Evolutionary conservation across 2,888 invertebrate genomes (phyloP).

Genomic region (Chirona hameri): DNA sequence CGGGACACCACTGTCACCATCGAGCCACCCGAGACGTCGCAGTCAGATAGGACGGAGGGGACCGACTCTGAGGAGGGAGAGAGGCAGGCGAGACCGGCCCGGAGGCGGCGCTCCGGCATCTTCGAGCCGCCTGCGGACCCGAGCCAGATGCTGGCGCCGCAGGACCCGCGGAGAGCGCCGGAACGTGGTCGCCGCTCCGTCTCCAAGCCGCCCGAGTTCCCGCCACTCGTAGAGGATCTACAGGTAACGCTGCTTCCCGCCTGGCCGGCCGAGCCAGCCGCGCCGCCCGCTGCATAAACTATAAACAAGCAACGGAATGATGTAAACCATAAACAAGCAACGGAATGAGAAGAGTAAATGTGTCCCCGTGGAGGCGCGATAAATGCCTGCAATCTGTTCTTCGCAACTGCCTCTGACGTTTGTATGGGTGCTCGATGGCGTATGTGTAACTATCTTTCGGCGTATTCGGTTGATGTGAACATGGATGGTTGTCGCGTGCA

Average conservation of each 20-base stretch:
- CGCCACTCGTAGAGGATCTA: background rate
- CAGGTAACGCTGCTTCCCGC: background rate
- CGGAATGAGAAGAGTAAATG: too few relatives aligned
- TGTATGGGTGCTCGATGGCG: too few relatives aligned
- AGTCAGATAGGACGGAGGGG: background rate
- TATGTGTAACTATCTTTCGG: too few relatives aligned
- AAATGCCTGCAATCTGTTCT: too few relatives aligned
- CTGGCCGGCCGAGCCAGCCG: background rate
- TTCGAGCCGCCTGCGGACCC: background rate
- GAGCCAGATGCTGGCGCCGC: background rate
- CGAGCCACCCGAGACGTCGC: background rate
- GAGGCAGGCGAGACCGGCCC: background rate
- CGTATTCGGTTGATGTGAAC: too few relatives aligned
- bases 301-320: too few relatives aligned
- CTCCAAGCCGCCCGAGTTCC: conserved; percentile 14
- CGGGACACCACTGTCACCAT: background rate
- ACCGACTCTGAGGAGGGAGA: background rate
- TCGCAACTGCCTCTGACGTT: too few relatives aligned
- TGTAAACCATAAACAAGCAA: too few relatives aligned
- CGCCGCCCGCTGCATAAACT: too few relatives aligned
- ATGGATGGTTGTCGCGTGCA: too few relatives aligned
- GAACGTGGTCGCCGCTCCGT: conserved; percentile 7
- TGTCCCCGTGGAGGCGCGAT: too few relatives aligned
- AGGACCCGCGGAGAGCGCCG: background rate
- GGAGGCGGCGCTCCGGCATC: background rate